Base-by-base conservation (phyloP, 1,140 invertebrate species). In the Asbolus verrucosus region DNA sequence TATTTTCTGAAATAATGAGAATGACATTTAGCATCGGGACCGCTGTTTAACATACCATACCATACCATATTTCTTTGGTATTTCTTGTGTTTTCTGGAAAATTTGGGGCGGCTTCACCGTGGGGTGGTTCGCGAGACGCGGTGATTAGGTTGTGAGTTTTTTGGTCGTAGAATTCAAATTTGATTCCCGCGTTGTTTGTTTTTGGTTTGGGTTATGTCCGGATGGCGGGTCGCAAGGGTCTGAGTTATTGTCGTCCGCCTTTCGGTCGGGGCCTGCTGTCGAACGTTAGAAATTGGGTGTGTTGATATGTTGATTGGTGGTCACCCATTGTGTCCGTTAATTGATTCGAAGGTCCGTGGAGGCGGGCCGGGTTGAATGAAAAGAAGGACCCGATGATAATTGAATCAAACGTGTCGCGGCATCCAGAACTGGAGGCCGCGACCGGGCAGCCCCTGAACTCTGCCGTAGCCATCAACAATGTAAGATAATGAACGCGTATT, bases 401-500 rank as follows among this genome's bases (percentile, higher is more conserved):
- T 41, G 31, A 63, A 63, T 39, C 33, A 36, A 38, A 41, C 33
- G 61, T 41, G 61, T 63, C 61, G 61, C 61, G 61, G 61, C 61
- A 63, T 63, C 39, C 39, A 21, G 61, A 39, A 63, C 41, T 15
- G 41, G 9, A 16, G 41, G n/a, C 19, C 41, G 61, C 61, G 61
- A 63, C 61, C 61, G 61, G 31, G 6, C 39, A 63, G 61, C 61
- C 61, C 61, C 61, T 63, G 61, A 63, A 63, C 61, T 21, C 27
- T 63, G 61, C 33, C 61, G 41, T 21, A 15, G 30, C 31, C 36
- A 63, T 63, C 61, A 63, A 63, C 61, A 63, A 63, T 63, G 41
- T 41, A 39, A 63, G 31, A 63, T 63, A 63, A 63, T 63, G 33
- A 63, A 63, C 61, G 61, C 39, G 61, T 63, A 63, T 63, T 63